Base-by-base conservation (phyloP, 2,113 vertebrate species). In the Dasyurus viverrinus region DNA sequence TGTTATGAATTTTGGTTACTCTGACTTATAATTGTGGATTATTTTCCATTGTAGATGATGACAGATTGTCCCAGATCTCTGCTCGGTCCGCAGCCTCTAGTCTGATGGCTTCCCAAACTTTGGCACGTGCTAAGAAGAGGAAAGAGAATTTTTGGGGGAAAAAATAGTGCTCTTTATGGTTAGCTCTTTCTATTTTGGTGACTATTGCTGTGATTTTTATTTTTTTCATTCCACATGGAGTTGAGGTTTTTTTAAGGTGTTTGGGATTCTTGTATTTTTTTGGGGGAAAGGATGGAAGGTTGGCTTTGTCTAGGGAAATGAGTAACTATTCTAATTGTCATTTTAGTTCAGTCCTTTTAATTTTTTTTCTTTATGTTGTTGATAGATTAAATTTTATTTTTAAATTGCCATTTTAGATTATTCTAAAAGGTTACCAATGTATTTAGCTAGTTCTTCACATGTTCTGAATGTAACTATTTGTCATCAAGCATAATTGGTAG, bases 31-130 rank as follows among this genome's bases (percentile, higher is more conserved):
- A 92, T 52, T 53, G 68, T 54, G 68, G 26, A 52, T 93, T 96
- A 54, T 96, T 57, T 97, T 94, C 95, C 53, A 3, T 97, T 97
- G 50, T 95, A 98, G 98, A 98, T 93, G 99, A 99, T 93, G 99
- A 99, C 97, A 98, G 98, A 94, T 97, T 99, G 96, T 99, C 99
- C 76, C 98, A 99, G 98, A 98, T 99, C 93, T 99, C 99, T 93
- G 98, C 98, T 95, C 98, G 98, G 53, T 99, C 99, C 0, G 99
- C 98, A 90, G 99, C 98, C 14, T 99, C 99, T 30, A 99, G 99
- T 94, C 98, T 99, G 0, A 98, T 97, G 68, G 99, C 99, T 0
- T 99, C 99, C 96, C 98, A 99, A 97, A 98, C 99, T 76, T 97
- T 99, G 96, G 98, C 99, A 94, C 98, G 99, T 96, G 99, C 99